Evolutionary conservation across 1,140 invertebrate genomes (phyloP).

Genomic region (Dryas iulia): DNA sequence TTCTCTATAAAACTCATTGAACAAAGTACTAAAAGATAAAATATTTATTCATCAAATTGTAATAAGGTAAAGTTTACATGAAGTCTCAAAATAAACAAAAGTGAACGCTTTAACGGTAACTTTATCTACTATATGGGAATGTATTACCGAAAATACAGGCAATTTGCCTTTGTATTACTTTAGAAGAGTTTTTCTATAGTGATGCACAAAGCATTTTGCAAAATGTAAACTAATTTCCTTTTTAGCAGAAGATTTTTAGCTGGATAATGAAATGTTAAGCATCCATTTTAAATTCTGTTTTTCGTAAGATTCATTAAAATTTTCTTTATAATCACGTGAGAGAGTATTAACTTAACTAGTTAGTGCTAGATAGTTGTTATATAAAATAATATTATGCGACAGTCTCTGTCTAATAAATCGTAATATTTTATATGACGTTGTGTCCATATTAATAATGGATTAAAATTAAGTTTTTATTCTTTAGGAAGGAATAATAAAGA

Average conservation of each 20-base stretch:
- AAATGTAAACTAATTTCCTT: conserved; percentile 22
- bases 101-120: neutral
- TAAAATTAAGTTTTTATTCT: neutral
- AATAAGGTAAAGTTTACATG: neutral
- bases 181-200: conserved; percentile 13
- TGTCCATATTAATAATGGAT: neutral
- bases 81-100: neutral
- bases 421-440: neutral
- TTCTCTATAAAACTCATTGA: no score
- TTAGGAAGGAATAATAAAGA: neutral
- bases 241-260: conserved; percentile 16
- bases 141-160: conserved; percentile 8
- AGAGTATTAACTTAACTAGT: neutral
- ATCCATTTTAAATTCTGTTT: conserved; percentile 21
- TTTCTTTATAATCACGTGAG: conserved; percentile 17
- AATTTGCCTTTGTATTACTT: conserved; percentile 9
- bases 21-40: neutral
- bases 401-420: no score
- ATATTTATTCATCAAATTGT: neutral
- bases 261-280: conserved; percentile 22
- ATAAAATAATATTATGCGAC: neutral
- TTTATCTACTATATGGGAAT: conserved; percentile 5
- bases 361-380: neutral
- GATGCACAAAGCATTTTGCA: conserved; percentile 14
- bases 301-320: conserved; percentile 19